Conservation (phyloP, 2,797 vertebrate species). For the Micromesistius poutassou region DNA sequence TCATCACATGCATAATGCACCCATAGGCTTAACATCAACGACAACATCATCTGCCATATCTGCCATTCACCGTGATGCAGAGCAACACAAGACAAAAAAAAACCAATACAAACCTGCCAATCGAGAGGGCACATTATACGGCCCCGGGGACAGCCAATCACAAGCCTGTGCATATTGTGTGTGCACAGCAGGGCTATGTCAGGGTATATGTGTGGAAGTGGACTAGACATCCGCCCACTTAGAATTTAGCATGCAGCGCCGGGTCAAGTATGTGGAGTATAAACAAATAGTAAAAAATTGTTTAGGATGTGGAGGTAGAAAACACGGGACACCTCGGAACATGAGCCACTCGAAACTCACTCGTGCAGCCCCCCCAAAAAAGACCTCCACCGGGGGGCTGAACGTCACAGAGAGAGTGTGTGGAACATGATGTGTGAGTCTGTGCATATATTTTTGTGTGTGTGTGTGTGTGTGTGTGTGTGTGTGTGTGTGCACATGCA, state of each 20-base stretch:
- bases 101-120: too few relatives aligned
- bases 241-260: not conserved
- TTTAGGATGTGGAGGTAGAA: conserved; percentile 39
- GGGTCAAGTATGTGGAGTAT: conserved; percentile 30
- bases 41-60: too few relatives aligned
- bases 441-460: conserved; percentile 7
- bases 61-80: too few relatives aligned
- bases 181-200: not conserved
- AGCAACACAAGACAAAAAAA: too few relatives aligned
- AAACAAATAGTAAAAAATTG: conserved; percentile 45
- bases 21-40: too few relatives aligned
- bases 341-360: conserved; percentile 30
- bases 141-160: too few relatives aligned
- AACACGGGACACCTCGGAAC: conserved; percentile 30
- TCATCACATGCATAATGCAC: too few relatives aligned
- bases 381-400: not conserved
- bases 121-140: too few relatives aligned
- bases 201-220: conserved; percentile 5
- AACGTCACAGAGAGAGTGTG: not conserved
- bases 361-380: conserved; percentile 16
- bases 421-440: not conserved
- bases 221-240: conserved; percentile 11
- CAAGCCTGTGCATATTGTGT: too few relatives aligned
- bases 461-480: conserved; percentile 11
- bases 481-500: not conserved